Evolutionary conservation across 2,888 invertebrate species (phyloP), one percentile per base, ranked within the genome.

Genomic region (Mechanitis messenoides): DNA sequence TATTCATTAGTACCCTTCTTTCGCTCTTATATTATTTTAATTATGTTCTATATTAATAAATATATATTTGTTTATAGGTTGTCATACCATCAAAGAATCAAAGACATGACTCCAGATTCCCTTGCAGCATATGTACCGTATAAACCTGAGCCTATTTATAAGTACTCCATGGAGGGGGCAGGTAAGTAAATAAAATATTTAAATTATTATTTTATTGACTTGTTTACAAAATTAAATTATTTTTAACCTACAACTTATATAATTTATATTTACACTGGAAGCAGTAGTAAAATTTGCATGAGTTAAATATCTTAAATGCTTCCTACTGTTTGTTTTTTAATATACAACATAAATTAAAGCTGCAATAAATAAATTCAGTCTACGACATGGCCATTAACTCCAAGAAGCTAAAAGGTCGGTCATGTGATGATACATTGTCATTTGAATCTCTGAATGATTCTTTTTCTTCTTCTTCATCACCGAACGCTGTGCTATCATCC

Each of bases 21-120:
- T 31, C 28, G 7, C 6, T 31, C 7, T 47, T 50, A 50, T 50
- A 31, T 50, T 50, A 11, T 31, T 31, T 35, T 45, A 58, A 60
- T 60, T 7, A 56, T 33, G 54, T 31, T 35, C 45, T 3, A 3
- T 61, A 53, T 12, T 28, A 55, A 33, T 33, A 60, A 31, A 33
- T 5, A 47, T 28, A 56, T 64, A 50, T 59, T 67, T 59, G 55
- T 61, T 73, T 75, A 12, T 73, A 96, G 96, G 75, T 91, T 99
- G 68, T 98, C 98, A 1, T 99, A 99, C 83, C 96, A 97, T 81
- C 97, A 98, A 82, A 92, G 98, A 73, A 95, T 99, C 64, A 93
- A 94, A 59, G 98, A 98, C 73, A 96, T 98, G 90, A 93, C 98
- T 79, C 98, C 99, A 3, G 95, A 95, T 73, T 91, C 94, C 0